Evolutionary conservation across 1,140 invertebrate species (phyloP).

Genomic region (Idris sp.): DNA sequence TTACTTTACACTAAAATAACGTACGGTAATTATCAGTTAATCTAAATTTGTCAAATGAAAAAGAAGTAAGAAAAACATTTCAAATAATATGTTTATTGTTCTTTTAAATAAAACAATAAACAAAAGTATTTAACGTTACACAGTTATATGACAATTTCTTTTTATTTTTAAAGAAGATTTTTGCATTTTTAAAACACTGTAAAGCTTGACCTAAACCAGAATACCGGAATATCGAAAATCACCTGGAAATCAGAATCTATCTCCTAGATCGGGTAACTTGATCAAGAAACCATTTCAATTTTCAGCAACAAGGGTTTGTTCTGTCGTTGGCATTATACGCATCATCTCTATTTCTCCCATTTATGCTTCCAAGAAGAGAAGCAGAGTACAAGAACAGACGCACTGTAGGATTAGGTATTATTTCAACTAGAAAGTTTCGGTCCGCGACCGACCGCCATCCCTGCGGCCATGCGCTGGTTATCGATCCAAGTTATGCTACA

Average conservation of each 20-base stretch:
- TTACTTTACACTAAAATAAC: too few species aligned
- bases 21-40: too few species aligned
- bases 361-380: conserved; percentile 25
- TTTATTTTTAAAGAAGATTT: too few species aligned
- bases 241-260: conserved; percentile 32
- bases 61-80: too few species aligned
- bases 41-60: too few species aligned
- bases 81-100: too few species aligned
- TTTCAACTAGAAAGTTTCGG: conserved; percentile 67
- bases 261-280: conserved; percentile 25
- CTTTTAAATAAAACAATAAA: too few species aligned
- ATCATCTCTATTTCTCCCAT: conserved; percentile 1
- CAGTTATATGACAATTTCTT: too few species aligned
- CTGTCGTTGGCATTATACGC: not conserved
- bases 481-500: conserved; percentile 67
- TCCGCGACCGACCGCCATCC: conserved; percentile 56
- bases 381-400: conserved; percentile 37
- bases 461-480: conserved; percentile 69
- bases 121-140: too few species aligned
- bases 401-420: conserved; percentile 54
- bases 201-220: too few species aligned
- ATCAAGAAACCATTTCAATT: conserved; percentile 30
- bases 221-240: too few species aligned
- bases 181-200: too few species aligned
- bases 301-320: not conserved